Base-by-base conservation (phyloP, 1,140 invertebrate species). In the Uloborus diversus region DNA sequence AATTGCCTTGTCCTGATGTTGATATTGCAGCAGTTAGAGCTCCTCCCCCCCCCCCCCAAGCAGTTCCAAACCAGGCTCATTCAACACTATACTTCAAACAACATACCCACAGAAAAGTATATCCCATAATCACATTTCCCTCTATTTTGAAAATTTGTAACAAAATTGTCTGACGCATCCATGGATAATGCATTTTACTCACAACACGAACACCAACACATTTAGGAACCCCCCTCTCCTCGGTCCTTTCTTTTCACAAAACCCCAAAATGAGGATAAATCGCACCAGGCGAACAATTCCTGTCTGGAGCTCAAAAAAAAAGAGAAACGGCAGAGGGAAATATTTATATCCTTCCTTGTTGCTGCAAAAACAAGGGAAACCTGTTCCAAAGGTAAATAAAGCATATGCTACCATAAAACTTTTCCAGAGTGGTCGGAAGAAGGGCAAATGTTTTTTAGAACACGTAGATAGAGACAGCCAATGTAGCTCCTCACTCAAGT, bases 381-480 rank as follows among this genome's bases (percentile, higher is more conserved):
- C n/a, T 4, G 57, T 59, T 13, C 33, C 25, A 35, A 23, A 35
- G 28, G 57, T 59, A 59, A 64, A 64, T 64, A 64, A 64, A 37
- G 42, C 61, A 42, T 35, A 3, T 9, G 14, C 35, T 33, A 4
- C 61, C 61, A 64, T 64, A 64, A 64, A 64, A 42, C 35, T 37
- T 27, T 64, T 25, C 17, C 7, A 25, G 23, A 4, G 23, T 17
- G 23, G 32, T 13, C 57, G 23, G 23, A 13, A 27, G 28, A 28
- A 28, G 17, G 23, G 57, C 28, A 59, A 28, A 59, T 23, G 20
- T 32, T 64, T 64, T 64, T 42, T 37, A 25, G 61, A 27, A 23
- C 61, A 23, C 11, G 3, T n/a, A 14, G 3, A 42, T 64, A 27
- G n/a, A 64, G 61, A 64, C 33, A 37, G 35, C 30, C 35, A 64